Evolutionary conservation across 2,113 vertebrate species (phyloP).

Genomic region (Lophius piscatorius): DNA sequence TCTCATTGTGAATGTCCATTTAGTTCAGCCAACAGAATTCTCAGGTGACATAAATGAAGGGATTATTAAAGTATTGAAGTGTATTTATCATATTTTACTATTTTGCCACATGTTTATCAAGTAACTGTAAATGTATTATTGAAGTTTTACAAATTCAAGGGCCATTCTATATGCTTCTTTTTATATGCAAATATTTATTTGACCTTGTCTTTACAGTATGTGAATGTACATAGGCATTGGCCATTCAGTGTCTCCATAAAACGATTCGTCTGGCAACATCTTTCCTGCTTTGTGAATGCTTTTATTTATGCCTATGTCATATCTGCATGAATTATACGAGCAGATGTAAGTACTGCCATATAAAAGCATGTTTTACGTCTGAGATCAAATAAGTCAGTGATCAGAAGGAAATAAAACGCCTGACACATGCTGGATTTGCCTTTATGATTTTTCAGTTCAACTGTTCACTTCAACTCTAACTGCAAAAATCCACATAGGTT

Average conservation of each 20-base stretch:
- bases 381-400: constrained; percentile 29
- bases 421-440: not conserved
- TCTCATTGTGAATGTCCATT: constrained; percentile 51
- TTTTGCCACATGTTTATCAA: constrained; percentile 44
- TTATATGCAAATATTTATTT: constrained; percentile 66
- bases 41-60: constrained; percentile 74
- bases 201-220: constrained; percentile 25
- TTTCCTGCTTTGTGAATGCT: constrained; percentile 35
- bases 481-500: not conserved
- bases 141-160: constrained; percentile 21
- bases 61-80: constrained; percentile 60
- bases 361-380: constrained; percentile 53
- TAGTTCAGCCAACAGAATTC: constrained; percentile 40
- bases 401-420: constrained; percentile 54
- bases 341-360: constrained; percentile 21
- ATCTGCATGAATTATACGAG: constrained; percentile 15
- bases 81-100: constrained; percentile 47
- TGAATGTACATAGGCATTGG: constrained; percentile 52
- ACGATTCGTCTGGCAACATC: constrained; percentile 18
- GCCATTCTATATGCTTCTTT: constrained; percentile 46
- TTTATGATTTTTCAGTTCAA: not conserved
- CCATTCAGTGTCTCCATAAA: constrained; percentile 38
- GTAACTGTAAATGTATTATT: constrained; percentile 39
- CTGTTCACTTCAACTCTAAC: not conserved
- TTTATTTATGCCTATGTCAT: constrained; percentile 38